phyloP scores from a whole-genome alignment of 2,113 vertebrate species.

The Penelope pileata region DNA sequence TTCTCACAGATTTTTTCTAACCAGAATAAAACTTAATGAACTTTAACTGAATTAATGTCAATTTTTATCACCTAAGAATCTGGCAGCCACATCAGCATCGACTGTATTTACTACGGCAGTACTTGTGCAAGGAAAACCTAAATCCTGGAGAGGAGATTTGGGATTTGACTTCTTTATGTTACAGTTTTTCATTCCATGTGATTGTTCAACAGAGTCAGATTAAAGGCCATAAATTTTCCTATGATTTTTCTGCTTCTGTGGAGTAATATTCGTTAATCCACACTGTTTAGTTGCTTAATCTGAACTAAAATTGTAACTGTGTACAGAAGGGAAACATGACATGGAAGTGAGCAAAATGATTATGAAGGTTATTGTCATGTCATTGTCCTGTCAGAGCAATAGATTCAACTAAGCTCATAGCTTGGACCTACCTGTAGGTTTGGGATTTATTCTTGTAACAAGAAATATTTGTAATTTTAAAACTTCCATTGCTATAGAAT shows the following conservation, averaged over 20 bases:
- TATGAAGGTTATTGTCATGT: not conserved
- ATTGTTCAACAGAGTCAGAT: not conserved
- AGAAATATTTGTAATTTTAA: not conserved
- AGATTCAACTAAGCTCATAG: not conserved
- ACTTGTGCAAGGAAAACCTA: not conserved
- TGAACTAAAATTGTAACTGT: not conserved
- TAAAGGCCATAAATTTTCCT: not conserved
- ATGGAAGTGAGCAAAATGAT: not conserved
- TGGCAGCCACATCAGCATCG: not conserved
- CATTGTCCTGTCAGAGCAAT: not conserved
- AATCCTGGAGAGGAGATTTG: not conserved
- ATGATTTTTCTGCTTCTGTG: not conserved
- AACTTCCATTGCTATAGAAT: not conserved
- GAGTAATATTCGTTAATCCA: not conserved
- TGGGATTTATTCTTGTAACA: not conserved
- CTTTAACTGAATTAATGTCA: not conserved
- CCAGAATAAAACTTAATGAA: not conserved
- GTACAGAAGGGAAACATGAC: not conserved
- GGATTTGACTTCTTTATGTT: not conserved
- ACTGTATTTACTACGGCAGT: not conserved
- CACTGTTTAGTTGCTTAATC: not conserved
- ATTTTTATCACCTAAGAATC: not conserved
- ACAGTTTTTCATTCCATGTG: not conserved
- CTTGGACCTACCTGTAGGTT: not conserved
- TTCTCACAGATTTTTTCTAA: not conserved